phyloP scores from a whole-genome alignment of 2,113 vertebrate genomes.

The Oreotrochilus melanogaster region DNA sequence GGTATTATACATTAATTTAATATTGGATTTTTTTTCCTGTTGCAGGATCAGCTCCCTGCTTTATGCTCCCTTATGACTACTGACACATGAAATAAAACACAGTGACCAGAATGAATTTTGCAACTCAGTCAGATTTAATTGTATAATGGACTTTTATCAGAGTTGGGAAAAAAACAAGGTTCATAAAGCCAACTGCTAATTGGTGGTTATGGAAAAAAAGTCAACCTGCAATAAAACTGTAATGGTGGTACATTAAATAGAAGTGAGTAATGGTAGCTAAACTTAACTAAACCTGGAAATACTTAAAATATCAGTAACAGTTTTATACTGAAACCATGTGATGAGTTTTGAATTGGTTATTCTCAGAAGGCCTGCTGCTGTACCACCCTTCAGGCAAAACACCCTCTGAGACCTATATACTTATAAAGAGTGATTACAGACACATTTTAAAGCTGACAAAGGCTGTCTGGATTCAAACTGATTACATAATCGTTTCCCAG shows the following conservation, averaged over 20 bases:
- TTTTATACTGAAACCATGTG: background rate
- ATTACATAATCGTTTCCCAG: background rate
- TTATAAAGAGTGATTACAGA: background rate
- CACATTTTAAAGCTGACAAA: background rate
- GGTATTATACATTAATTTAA: background rate
- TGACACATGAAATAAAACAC: background rate
- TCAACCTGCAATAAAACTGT: background rate
- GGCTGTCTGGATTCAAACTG: background rate
- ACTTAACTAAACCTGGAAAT: conserved; percentile 12
- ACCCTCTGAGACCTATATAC: background rate
- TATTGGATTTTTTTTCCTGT: background rate
- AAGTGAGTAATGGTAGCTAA: background rate
- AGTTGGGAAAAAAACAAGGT: background rate
- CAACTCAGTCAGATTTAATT: conserved; percentile 23
- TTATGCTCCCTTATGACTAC: background rate
- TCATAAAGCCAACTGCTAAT: background rate
- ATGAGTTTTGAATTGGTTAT: background rate
- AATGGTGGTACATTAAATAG: background rate
- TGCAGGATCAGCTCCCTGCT: background rate
- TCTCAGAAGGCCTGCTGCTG: background rate
- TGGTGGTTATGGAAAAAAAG: conserved; percentile 22
- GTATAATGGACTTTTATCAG: background rate
- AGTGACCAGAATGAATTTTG: background rate
- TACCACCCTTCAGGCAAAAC: conserved; percentile 11
- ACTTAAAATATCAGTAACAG: background rate